phyloP scores from a whole-genome alignment of 1,140 invertebrate species.

The Pemphigus obesinymphae region DNA sequence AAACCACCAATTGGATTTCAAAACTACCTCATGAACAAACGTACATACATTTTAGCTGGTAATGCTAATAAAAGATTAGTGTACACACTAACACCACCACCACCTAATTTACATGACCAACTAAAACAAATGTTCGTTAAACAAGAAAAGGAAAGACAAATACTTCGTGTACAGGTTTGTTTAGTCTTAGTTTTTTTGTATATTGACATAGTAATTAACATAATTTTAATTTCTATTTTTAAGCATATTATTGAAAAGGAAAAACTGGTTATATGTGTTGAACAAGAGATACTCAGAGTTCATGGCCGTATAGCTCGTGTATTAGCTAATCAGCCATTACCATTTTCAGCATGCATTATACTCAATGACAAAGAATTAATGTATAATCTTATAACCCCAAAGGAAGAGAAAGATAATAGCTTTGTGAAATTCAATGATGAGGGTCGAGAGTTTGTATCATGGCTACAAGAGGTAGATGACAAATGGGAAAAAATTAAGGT shows the following conservation, averaged over 20 bases:
- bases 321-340: slow-evolving; percentile 82
- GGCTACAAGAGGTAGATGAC: slow-evolving; percentile 94
- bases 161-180: slow-evolving; percentile 58
- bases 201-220: too few species aligned
- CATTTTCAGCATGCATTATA: slow-evolving; percentile 89
- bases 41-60: slow-evolving; percentile 82
- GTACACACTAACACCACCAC: slow-evolving; percentile 71
- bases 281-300: slow-evolving; percentile 91
- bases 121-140: slow-evolving; percentile 79
- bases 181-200: too few species aligned
- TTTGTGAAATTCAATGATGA: slow-evolving; percentile 88
- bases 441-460: slow-evolving; percentile 86
- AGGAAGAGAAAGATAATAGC: slow-evolving; percentile 82
- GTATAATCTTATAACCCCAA: slow-evolving; percentile 87
- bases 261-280: slow-evolving; percentile 85
- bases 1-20: slow-evolving; percentile 94
- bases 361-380: slow-evolving; percentile 90
- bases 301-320: slow-evolving; percentile 91
- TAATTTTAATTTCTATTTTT: background rate
- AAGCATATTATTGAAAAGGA: slow-evolving; percentile 93
- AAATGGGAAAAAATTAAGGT: slow-evolving; percentile 99
- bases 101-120: slow-evolving; percentile 63
- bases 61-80: slow-evolving; percentile 66
- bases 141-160: slow-evolving; percentile 84
- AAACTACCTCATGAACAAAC: slow-evolving; percentile 90